Percentiles rank a stretch among this genome's conserved stretches.
These are phyloP conservation scores for Heptranchias perlo DNA, from an alignment of 2,113 vertebrate species.

Conservation along the genomic window DNA sequence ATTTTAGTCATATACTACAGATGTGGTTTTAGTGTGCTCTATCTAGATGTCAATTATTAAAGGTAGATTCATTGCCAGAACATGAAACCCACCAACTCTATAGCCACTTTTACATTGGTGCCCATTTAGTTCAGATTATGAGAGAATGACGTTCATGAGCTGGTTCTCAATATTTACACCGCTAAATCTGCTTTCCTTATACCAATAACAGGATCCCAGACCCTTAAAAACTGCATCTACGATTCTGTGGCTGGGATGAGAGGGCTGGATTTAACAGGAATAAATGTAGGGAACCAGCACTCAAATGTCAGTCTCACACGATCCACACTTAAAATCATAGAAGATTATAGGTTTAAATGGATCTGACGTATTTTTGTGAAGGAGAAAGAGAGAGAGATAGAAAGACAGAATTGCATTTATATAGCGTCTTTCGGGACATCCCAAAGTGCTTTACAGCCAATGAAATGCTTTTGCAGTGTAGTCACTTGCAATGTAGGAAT, in stretches of 20 bases:
- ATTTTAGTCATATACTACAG: background rate
- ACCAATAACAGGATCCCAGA: background rate
- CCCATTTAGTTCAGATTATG: background rate
- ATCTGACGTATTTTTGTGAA: background rate
- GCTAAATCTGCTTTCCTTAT: background rate
- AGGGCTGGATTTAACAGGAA: background rate
- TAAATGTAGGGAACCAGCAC: background rate
- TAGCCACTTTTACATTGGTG: background rate
- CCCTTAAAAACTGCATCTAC: background rate
- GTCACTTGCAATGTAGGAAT: background rate
- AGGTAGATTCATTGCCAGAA: background rate
- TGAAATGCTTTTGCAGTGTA: background rate
- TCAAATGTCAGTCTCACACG: background rate
- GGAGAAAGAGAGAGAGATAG: background rate
- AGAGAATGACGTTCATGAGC: background rate
- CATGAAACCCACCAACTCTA: background rate
- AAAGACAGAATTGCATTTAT: background rate
- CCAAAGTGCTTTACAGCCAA: background rate
- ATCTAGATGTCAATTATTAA: background rate
- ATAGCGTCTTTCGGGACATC: background rate
- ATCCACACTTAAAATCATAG: background rate
- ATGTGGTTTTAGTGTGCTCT: background rate
- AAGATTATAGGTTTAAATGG: background rate
- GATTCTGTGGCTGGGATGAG: background rate
- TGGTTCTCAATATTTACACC: too few species aligned